Conservation (phyloP, 1,140 invertebrate species). For the Bombus vancouverensis region DNA sequence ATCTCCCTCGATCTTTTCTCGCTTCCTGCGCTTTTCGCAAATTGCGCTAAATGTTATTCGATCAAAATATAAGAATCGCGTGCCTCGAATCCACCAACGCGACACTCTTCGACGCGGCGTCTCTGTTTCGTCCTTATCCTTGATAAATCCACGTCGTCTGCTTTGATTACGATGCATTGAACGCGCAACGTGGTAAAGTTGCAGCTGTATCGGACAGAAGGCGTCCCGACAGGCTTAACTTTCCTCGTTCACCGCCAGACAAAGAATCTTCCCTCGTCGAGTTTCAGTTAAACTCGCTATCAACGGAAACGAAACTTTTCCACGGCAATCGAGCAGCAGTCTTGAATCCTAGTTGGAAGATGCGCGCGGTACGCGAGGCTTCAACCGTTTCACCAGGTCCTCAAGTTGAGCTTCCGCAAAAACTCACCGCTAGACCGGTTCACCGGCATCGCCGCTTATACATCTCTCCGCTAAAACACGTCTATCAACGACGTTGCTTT, state of each 20-base stretch:
- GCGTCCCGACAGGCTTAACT: constrained; percentile 31
- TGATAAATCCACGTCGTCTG: not conserved
- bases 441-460: constrained; percentile 20
- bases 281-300: constrained; percentile 32
- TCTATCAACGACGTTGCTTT: constrained; percentile 10
- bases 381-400: constrained; percentile 21
- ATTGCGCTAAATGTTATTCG: not conserved
- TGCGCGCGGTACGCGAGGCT: not conserved
- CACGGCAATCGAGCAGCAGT: not conserved
- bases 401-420: constrained; percentile 45
- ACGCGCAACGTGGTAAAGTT: not conserved
- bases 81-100: not conserved
- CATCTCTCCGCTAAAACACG: too few species aligned
- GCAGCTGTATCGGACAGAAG: not conserved
- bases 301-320: constrained; percentile 31
- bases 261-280: constrained; percentile 13
- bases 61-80: not conserved
- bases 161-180: not conserved
- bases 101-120: too few species aligned
- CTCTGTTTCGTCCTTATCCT: too few species aligned
- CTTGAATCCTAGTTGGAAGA: constrained; percentile 2
- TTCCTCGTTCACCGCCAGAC: constrained; percentile 39
- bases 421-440: constrained; percentile 63
- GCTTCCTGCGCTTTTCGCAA: too few species aligned
- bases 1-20: too few species aligned